Conservation (phyloP, 2,888 invertebrate genomes). For the Petrophora chlorosata region DNA sequence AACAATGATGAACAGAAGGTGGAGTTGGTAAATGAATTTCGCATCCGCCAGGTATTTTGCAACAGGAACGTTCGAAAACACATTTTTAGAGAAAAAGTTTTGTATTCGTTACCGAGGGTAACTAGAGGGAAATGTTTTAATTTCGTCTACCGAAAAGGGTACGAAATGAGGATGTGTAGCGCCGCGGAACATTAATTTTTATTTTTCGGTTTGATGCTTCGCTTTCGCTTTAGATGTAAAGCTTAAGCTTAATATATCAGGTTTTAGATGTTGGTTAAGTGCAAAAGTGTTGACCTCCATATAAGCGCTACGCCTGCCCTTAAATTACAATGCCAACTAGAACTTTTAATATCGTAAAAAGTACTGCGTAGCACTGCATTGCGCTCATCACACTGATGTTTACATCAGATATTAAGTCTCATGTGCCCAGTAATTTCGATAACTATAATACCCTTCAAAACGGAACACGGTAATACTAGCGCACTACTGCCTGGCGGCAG, state of each 20-base stretch:
- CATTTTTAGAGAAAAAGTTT: constrained; percentile 15
- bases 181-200: constrained; percentile 12
- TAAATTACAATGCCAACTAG: no score
- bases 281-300: not conserved
- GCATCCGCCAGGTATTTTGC: constrained; percentile 14
- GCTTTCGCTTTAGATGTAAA: constrained; percentile 7
- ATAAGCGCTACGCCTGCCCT: no score
- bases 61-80: constrained; percentile 18
- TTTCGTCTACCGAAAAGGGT: constrained; percentile 9
- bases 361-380: no score
- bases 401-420: no score
- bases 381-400: no score
- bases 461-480: no score
- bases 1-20: constrained; percentile 15
- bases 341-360: no score
- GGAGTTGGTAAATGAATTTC: constrained; percentile 20
- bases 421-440: no score
- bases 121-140: constrained; percentile 22
- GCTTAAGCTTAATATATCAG: not conserved
- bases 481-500: no score
- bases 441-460: no score
- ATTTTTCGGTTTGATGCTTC: constrained; percentile 8
- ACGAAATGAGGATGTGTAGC: constrained; percentile 4
- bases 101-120: constrained; percentile 2
- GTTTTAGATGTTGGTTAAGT: not conserved